phyloP scores from a whole-genome alignment of 2,113 vertebrate species.

The Pedetes capensis region DNA sequence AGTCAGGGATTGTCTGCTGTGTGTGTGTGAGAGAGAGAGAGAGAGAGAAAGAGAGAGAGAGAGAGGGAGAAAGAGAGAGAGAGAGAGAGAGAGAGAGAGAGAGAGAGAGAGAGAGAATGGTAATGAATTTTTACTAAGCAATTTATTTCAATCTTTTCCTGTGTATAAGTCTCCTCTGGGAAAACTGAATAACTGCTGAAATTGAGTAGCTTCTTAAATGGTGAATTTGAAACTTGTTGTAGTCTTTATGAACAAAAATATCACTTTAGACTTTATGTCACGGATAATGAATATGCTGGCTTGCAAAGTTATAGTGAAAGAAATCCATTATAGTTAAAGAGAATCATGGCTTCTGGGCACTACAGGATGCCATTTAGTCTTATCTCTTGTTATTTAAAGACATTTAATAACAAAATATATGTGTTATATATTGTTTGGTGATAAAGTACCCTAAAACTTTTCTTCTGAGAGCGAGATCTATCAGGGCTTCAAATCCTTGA shows the following conservation, averaged over 20 bases:
- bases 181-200: background rate
- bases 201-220: background rate
- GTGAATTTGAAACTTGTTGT: background rate
- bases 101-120: too few species aligned
- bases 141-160: background rate
- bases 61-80: too few species aligned
- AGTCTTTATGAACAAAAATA: slow-evolving; percentile 1
- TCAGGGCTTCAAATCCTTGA: too few species aligned
- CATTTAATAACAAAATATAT: background rate
- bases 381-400: background rate
- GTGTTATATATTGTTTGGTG: background rate
- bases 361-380: background rate
- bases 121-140: background rate
- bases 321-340: background rate
- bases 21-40: too few species aligned
- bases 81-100: too few species aligned
- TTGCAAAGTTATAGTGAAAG: background rate
- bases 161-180: background rate
- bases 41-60: too few species aligned
- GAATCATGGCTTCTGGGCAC: background rate
- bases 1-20: background rate
- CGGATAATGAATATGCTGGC: background rate
- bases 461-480: background rate
- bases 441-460: background rate
- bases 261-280: background rate